A percentile compares a stretch with the other conserved stretches of the same genome.
Conservation (phyloP, 2,888 invertebrate genomes). For the Carabus problematicus region DNA sequence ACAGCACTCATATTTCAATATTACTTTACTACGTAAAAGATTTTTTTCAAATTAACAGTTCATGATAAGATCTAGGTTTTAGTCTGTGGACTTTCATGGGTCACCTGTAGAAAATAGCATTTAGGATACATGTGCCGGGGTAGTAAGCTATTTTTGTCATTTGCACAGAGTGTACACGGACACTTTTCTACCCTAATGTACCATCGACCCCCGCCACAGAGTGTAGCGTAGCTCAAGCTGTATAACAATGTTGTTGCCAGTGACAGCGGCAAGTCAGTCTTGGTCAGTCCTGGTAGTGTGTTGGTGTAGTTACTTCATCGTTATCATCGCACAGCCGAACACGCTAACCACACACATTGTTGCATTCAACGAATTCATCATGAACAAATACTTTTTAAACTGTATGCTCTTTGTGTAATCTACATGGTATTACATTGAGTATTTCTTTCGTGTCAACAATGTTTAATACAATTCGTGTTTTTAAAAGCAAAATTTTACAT, state of each 20-base stretch:
- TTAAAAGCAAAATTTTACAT: too few relatives aligned
- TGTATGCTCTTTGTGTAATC: too few relatives aligned
- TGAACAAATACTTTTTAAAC: too few relatives aligned
- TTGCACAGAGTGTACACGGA: constrained; percentile 12
- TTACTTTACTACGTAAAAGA: not conserved
- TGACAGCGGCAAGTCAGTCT: not conserved
- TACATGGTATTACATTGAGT: too few relatives aligned
- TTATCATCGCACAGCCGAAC: not conserved
- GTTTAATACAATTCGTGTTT: too few relatives aligned
- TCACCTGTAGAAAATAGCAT: constrained; percentile 13
- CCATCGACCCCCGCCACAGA: constrained; percentile 29
- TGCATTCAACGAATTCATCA: too few relatives aligned
- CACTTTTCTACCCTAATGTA: constrained; percentile 40
- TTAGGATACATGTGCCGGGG: not conserved
- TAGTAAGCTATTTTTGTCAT: constrained; percentile 1
- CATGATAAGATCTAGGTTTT: not conserved
- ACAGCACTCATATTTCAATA: not conserved
- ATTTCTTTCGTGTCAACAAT: too few relatives aligned
- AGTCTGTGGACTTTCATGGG: not conserved
- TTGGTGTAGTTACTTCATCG: constrained; percentile 15
- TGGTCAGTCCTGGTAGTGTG: constrained; percentile 20
- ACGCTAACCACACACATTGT: too few relatives aligned
- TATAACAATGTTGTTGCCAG: constrained; percentile 3
- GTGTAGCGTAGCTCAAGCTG: constrained; percentile 7
- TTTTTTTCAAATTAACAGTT: not conserved